Base-by-base conservation (phyloP, 2,113 vertebrate species). In the Hassar affinis region DNA sequence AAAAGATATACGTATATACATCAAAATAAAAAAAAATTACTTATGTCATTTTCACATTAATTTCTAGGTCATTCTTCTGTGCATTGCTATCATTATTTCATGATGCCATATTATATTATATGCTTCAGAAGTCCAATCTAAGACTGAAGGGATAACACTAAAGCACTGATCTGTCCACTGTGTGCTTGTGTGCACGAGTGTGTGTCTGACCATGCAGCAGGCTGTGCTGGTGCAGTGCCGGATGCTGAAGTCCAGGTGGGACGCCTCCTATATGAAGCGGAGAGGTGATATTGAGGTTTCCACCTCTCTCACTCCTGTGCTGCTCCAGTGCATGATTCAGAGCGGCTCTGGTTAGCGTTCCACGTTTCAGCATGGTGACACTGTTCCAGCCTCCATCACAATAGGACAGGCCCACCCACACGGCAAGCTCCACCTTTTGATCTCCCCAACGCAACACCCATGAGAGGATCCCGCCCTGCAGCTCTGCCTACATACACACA, bases 361-460 rank as follows among this genome's bases (percentile, higher is more conserved):
- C 93, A 38, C 90, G 91, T 89, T 95, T 98, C 54, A 74, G 90
- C 85, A 98, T 45, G 0, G 77, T 91, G 49, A 95, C 89, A 79
- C 90, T 88, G 78, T 97, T 97, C 98, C 97, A 98, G 62, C 93
- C 91, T 22, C 96, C 96, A 66, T 96, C 93, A 27, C 97, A 97
- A 18, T 96, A 98, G 72, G 95, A 95, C 14, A 95, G 91, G 17
- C 96, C 96, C 56, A 93, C 89, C 95, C 95, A 95, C 33, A 96
- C 92, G 76, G 92, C 92, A 86, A 96, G 93, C 83, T 92, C 93
- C 7, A 88, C 92, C 66, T 92, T 90, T 17, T 91, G 87, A 79
- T 90, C 78, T 25, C 89, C 93, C 87, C 92, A 94, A 51, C 92
- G 92, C 57, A 97, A 83, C 82, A 90, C 88, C 88, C 96, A 91